Evolutionary conservation across 1,140 invertebrate genomes (phyloP).

Genomic region (Bombus huntii): DNA sequence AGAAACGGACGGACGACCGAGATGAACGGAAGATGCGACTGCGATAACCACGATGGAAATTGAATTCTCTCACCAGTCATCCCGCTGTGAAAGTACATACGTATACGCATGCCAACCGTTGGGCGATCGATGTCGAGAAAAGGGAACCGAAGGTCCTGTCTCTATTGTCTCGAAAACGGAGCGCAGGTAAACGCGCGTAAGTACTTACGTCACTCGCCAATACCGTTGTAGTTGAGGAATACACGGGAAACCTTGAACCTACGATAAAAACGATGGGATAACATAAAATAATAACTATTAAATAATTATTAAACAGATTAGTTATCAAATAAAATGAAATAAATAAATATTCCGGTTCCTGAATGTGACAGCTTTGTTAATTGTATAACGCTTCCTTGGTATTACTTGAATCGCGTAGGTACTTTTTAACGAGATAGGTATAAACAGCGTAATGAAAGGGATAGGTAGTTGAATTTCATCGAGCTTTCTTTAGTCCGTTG

Average conservation of each 20-base stretch:
- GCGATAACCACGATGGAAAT: constrained; percentile 80
- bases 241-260: not conserved
- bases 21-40: constrained; percentile 76
- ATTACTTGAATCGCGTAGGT: not conserved
- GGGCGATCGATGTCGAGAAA: constrained; percentile 64
- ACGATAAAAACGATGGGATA: not conserved
- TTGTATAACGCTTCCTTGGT: not conserved
- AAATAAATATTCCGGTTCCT: too few relatives aligned
- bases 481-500: constrained; percentile 10
- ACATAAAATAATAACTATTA: not conserved
- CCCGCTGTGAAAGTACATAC: constrained; percentile 74
- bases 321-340: not conserved
- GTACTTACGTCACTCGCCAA: constrained; percentile 32
- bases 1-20: constrained; percentile 52
- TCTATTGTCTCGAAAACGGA: constrained; percentile 69
- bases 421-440: not conserved
- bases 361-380: too few relatives aligned
- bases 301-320: not conserved
- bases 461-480: not conserved
- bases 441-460: not conserved
- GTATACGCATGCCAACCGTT: constrained; percentile 60
- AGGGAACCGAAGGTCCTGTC: constrained; percentile 46
- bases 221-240: not conserved
- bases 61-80: constrained; percentile 81
- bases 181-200: constrained; percentile 45